Evolutionary conservation across 2,113 vertebrate genomes (phyloP), one percentile per base, ranked within the genome.

Genomic region (Philantomba maxwellii): DNA sequence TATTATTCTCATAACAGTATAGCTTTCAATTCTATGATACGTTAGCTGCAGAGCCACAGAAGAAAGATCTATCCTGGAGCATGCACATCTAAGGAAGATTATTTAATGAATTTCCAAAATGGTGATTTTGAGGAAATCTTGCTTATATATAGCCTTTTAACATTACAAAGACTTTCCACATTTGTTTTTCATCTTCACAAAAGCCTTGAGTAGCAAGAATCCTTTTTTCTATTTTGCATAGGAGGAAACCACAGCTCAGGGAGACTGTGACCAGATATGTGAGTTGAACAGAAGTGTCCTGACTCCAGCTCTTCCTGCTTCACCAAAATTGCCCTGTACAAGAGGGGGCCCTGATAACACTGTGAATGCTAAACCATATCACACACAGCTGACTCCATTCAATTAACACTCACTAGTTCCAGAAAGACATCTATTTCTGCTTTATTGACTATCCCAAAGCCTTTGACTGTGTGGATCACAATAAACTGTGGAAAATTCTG

Each of bases 31-130:
- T 81, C 11, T 49, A 62, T 62, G 53, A 36, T 43, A 83, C 30
- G 28, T 84, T 86, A 64, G 47, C 75, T 89, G 62, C 6, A 47
- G 36, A 94, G 36, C 17, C 2, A 30, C 16, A 95, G 75, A 81
- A 87, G 21, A 81, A 16, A 92, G 73, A n/a, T 94, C 53, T 92
- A 47, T 93, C 55, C 57, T 90, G 36, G 81, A n/a, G 45, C 60
- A 88, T 43, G 45, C 39, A 81, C 33, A 62, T 92, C 58, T 87
- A 87, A 93, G 66, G 36, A 47, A 11, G 45, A 93, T 87, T 70
- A 77, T 60, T 94, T 95, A 85, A 28, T 82, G 70, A 94, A 95
- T 70, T 90, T 85, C 73, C 60, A 86, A 87, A 92, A 87, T 33
- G 23, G 51, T 89, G 82, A 58, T 66, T 91, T 80, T 85, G n/a